A percentile compares a stretch with the other conserved stretches of the same genome.
phyloP scores from a whole-genome alignment of 2,888 invertebrate genomes.

The Drosophila borborema region DNA sequence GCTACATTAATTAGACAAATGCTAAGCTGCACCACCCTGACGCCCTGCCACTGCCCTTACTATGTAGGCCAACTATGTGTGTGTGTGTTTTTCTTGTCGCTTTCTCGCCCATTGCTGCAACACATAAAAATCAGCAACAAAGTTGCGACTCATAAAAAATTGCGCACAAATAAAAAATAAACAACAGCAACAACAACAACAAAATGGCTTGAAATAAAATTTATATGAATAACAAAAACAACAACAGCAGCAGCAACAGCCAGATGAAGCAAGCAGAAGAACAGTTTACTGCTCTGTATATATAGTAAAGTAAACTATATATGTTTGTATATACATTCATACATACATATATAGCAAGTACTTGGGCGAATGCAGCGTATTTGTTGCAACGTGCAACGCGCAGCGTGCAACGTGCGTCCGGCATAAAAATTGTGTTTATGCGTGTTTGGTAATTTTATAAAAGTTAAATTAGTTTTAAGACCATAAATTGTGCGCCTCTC shows the following conservation, averaged over 20 bases:
- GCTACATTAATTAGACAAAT: conserved; percentile 66
- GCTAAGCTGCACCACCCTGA: conserved; percentile 38
- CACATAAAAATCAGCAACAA: conserved; percentile 80
- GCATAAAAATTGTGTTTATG: conserved; percentile 82
- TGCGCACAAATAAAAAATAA: conserved; percentile 59
- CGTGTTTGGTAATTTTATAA: conserved; percentile 82
- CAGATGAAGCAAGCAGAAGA: conserved; percentile 45
- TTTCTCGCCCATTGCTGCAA: conserved; percentile 73
- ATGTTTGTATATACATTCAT: background rate
- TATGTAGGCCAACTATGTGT: conserved; percentile 67
- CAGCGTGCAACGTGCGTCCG: conserved; percentile 71
- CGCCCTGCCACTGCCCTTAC: background rate
- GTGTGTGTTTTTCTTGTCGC: conserved; percentile 49
- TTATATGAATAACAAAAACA: conserved; percentile 77
- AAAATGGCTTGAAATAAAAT: conserved; percentile 77
- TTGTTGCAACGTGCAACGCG: conserved; percentile 45
- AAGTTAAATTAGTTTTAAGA: conserved; percentile 81
- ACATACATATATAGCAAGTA: conserved; percentile 8
- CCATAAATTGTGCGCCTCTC: conserved; percentile 72
- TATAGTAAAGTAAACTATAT: conserved; percentile 6
- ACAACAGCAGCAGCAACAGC: background rate
- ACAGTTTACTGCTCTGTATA: conserved; percentile 69
- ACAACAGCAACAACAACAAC: conserved; percentile 4
- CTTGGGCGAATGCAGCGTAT: conserved; percentile 46
- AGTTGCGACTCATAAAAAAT: conserved; percentile 79